Evolutionary conservation across 2,888 invertebrate species (phyloP).

Genomic region (Oscheius sp.): DNA sequence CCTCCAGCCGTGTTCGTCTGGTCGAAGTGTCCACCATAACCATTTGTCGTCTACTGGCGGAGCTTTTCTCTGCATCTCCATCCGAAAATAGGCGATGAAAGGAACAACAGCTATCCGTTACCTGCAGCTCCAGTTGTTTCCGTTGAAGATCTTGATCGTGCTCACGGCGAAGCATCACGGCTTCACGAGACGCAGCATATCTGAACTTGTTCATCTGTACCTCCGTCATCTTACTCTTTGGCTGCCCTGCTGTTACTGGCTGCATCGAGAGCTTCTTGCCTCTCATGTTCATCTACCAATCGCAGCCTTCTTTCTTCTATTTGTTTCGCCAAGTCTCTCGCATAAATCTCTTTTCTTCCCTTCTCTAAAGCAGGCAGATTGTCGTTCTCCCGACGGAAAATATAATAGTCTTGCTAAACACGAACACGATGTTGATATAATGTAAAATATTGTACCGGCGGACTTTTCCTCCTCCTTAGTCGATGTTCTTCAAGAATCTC

Average conservation of each 20-base stretch:
- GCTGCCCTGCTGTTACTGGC: slow-evolving; percentile 51
- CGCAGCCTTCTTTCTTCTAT: slow-evolving; percentile 45
- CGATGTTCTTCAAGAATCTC: slow-evolving; percentile 45
- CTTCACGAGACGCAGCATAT: slow-evolving; percentile 44
- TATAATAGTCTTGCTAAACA: slow-evolving; percentile 44
- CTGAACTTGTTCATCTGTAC: slow-evolving; percentile 9
- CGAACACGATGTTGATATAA: neutral
- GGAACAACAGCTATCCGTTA: neutral
- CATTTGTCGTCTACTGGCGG: slow-evolving; percentile 42
- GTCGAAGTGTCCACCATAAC: slow-evolving; percentile 55
- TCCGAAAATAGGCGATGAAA: slow-evolving; percentile 25
- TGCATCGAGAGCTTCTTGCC: slow-evolving; percentile 47
- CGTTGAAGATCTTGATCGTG: slow-evolving; percentile 45
- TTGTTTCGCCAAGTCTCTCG: slow-evolving; percentile 44
- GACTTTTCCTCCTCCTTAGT: slow-evolving; percentile 40
- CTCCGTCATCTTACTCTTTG: slow-evolving; percentile 34
- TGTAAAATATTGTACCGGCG: slow-evolving; percentile 33
- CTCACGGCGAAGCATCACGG: slow-evolving; percentile 33
- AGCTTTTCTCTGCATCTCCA: slow-evolving; percentile 44
- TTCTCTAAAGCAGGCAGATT: slow-evolving; percentile 16
- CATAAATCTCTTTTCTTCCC: slow-evolving; percentile 38
- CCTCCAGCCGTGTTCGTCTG: slow-evolving; percentile 59
- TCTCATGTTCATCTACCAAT: slow-evolving; percentile 40
- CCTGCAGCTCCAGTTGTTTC: slow-evolving; percentile 50
- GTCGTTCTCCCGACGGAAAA: slow-evolving; percentile 47